Base-by-base conservation (phyloP, 2,888 invertebrate genomes). In the Troides oblongomaculatus region DNA sequence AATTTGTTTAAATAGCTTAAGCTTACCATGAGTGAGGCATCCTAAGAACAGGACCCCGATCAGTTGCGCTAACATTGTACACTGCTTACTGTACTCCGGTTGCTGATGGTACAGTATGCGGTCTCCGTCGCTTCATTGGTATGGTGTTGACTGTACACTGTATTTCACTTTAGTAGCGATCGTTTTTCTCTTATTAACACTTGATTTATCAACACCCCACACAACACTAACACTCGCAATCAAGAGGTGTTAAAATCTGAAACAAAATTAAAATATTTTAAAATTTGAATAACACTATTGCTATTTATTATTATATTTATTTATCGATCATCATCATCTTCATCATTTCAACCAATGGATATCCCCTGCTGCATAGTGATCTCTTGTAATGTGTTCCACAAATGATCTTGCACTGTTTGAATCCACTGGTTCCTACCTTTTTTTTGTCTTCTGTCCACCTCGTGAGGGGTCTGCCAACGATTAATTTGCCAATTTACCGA, bases 71-170 rank as follows among this genome's bases (percentile, higher is more conserved):
- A 79, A 79, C 88, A 89, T 89, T 77, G 74, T 85, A 72, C 75
- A 70, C 59, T 60, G 73, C 72, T 80, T 86, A 88, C 83, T 85
- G 83, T 74, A 82, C 79, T 71, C 78, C 78, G 72, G 81, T 64
- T 17, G 59, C 58, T 50, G 25, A 75, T 68, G 76, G 73, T 36
- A 72, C 73, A 72, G 72, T 70, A 77, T 81, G 78, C 72, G 75
- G 76, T 82, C 82, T 84, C 72, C 84, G 88, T 75, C 90, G 91
- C 91, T 84, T 89, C 90, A 91, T 91, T 89, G 82, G 89, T 86
- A 77, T 79, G 46, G 76, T 74, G 59, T 36, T 62, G 57, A 43
- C 64, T 53, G 62, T 63, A 62, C 62, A 66, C 69, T 58, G 57
- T 21, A 25, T 43, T 58, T 66, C 66, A 62, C 63, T 66, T 63